These are phyloP conservation scores for Lycaena phlaeas DNA, from an alignment of 2,888 invertebrate species.

Conservation along the genomic window DNA sequence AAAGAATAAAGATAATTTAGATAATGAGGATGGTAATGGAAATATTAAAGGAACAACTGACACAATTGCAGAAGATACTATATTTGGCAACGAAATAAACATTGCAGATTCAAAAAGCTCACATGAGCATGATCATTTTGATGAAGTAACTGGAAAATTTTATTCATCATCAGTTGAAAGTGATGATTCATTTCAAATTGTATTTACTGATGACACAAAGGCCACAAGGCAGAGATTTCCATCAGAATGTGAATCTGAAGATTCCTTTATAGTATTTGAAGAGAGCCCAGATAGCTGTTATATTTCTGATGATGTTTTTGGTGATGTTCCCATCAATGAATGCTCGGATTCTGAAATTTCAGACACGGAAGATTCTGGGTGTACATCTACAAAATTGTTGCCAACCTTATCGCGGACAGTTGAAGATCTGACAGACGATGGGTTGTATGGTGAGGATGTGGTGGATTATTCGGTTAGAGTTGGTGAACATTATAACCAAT, in stretches of 20 bases:
- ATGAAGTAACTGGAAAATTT: conserved; percentile 54
- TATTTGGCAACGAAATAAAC: conserved; percentile 38
- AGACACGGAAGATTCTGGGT: conserved; percentile 20
- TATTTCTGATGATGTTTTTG: conserved; percentile 52
- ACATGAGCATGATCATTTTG: conserved; percentile 32
- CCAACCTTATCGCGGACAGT: conserved; percentile 41
- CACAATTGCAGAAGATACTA: conserved; percentile 15
- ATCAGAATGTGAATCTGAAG: conserved; percentile 73
- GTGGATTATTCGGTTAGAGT: conserved; percentile 41
- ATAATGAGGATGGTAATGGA: background rate
- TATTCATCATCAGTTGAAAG: conserved; percentile 39
- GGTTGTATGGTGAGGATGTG: conserved; percentile 47
- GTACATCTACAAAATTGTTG: conserved; percentile 13
- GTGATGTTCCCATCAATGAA: conserved; percentile 26
- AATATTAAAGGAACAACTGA: conserved; percentile 8
- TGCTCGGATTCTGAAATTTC: conserved; percentile 22
- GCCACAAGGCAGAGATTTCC: conserved; percentile 27
- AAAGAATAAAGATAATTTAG: background rate
- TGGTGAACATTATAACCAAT: conserved; percentile 18
- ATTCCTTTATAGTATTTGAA: conserved; percentile 71
- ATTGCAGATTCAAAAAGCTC: conserved; percentile 8
- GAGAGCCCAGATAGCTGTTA: conserved; percentile 54
- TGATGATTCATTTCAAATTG: conserved; percentile 63
- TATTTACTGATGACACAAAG: conserved; percentile 42
- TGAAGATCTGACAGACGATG: conserved; percentile 50